Percentiles rank a stretch among this genome's conserved stretches.
Evolutionary conservation across 2,888 invertebrate species (phyloP).

Genomic region (Anticlea derivata): DNA sequence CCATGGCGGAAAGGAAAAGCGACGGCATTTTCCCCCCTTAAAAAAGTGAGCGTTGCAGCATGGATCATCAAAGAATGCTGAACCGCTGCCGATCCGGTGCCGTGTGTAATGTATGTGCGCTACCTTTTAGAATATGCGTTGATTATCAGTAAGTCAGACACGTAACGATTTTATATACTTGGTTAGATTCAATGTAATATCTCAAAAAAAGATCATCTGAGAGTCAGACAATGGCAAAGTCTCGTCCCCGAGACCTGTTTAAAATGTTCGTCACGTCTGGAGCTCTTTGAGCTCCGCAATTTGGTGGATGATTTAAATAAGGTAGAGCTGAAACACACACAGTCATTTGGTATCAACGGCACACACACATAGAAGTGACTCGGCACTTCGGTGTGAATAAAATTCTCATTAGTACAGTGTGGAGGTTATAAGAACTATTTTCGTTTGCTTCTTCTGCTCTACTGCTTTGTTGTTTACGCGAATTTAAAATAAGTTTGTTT

Average conservation of each 20-base stretch:
- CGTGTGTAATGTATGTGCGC: too few relatives aligned
- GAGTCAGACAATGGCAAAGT: conserved; percentile 21
- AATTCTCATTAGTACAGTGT: conserved; percentile 12
- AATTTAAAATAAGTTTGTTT: too few relatives aligned
- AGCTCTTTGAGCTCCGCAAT: conserved; percentile 57
- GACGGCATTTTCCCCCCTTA: too few relatives aligned
- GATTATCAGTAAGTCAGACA: too few relatives aligned
- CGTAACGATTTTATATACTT: too few relatives aligned
- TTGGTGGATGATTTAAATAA: conserved; percentile 59
- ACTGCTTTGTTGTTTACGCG: too few relatives aligned
- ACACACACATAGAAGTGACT: conserved; percentile 3
- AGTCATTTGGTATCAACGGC: background rate
- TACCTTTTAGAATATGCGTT: too few relatives aligned
- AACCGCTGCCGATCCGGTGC: too few relatives aligned
- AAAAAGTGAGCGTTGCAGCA: too few relatives aligned
- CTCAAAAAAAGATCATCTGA: conserved; percentile 1
- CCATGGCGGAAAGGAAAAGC: too few relatives aligned
- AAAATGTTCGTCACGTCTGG: conserved; percentile 56
- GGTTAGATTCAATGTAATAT: too few relatives aligned
- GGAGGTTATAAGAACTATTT: background rate
- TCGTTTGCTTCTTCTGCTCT: background rate
- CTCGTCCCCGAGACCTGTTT: conserved; percentile 26
- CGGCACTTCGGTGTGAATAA: conserved; percentile 11
- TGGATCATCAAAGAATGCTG: too few relatives aligned
- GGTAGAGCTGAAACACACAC: conserved; percentile 26